Evolutionary conservation across 1,140 invertebrate genomes (phyloP).

Genomic region (Trigoniulus corallinus): DNA sequence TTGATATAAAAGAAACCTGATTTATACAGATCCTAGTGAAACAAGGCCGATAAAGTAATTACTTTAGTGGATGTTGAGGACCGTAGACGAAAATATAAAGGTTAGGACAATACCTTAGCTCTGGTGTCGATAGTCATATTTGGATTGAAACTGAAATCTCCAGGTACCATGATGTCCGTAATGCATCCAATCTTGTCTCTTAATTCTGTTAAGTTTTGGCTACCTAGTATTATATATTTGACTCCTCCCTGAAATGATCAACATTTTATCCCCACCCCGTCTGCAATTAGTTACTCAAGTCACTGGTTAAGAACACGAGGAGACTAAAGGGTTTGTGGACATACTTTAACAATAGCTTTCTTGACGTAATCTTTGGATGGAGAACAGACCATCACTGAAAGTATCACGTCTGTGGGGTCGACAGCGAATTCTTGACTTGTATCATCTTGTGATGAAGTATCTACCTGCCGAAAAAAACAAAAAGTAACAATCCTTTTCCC

Average conservation of each 20-base stretch:
- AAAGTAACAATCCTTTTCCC: too few relatives aligned
- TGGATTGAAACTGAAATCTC: slow-evolving; percentile 42
- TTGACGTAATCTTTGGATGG: neutral
- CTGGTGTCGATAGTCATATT: slow-evolving; percentile 22
- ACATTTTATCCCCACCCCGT: neutral
- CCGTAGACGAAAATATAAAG: neutral
- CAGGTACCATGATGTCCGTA: slow-evolving; percentile 39
- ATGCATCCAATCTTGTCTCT: slow-evolving; percentile 47
- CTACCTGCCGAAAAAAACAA: too few relatives aligned
- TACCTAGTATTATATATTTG: neutral
- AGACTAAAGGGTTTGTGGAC: neutral
- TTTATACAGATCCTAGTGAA: slow-evolving; percentile 39
- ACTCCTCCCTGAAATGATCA: neutral
- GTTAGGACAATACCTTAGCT: neutral
- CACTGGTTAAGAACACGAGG: neutral
- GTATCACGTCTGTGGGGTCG: neutral
- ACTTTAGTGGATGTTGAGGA: neutral
- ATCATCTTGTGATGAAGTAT: too few relatives aligned
- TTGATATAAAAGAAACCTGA: slow-evolving; percentile 64
- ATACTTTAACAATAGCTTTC: neutral
- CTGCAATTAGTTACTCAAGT: neutral
- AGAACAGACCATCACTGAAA: neutral
- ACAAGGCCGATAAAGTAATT: neutral
- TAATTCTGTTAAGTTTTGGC: slow-evolving; percentile 41
- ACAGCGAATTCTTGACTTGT: too few relatives aligned